Base-by-base conservation (phyloP, 2,797 vertebrate species). In the Lithobates pipiens region DNA sequence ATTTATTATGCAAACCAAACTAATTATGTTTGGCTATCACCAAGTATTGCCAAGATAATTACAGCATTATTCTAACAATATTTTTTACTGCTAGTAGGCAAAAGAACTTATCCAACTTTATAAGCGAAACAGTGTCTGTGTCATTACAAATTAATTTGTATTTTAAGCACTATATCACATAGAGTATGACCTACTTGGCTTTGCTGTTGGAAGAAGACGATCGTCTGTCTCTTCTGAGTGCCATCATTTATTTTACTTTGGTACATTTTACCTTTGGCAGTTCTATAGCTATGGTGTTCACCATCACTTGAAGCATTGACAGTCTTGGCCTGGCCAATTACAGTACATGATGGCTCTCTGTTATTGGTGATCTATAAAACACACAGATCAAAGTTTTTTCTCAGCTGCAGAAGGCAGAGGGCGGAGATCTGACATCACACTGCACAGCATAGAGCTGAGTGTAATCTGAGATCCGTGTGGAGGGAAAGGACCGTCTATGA, bases 1-100 rank as follows among this genome's bases (percentile, higher is more conserved):
- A 46, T 70, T 80, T 80, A 80, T 80, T 54, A 68, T 15, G 25
- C 39, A 27, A 25, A 10, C 23, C 44, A 80, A 70, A 70, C 36
- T 16, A 46, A 25, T 32, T 27, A 71, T 80, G 18, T 67, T 16
- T 21, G 63, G 63, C 34, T 46, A 15, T 42, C 16, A 18, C 63
- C 42, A 79, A 18, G 21, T 46, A 79, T 8, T 46, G 36, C 11
- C 61, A 69, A 67, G 39, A 46, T 79, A 68, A 36, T 69, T 65
- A 65, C 23, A 50, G 1, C 25, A n/a, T 71, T 25, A 25, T 18
- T 15, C 23, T 65, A 78, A 39, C 63, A 67, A 27, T 27, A 29
- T 15, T 7, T 61, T 61, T 27, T 67, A 67, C 65, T 67, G 10
- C 27, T 15, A 67, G 25, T 29, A 67, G 65, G 27, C 10, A 27